Evolutionary conservation across 2,113 vertebrate genomes (phyloP).

Genomic region (Nanorana parkeri): DNA sequence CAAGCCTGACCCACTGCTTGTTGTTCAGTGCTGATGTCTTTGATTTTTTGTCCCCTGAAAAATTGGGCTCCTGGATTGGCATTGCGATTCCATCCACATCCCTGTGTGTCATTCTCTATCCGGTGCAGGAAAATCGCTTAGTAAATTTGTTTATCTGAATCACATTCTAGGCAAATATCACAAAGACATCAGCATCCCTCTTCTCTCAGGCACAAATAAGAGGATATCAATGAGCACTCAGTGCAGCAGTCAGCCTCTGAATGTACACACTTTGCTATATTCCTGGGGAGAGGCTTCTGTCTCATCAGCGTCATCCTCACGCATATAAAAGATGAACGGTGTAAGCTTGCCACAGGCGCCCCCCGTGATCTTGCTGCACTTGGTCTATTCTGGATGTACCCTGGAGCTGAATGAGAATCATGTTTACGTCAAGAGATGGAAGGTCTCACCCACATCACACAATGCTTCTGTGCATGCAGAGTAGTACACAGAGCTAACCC

Average conservation of each 20-base stretch:
- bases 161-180: not conserved
- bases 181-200: not conserved
- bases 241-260: not conserved
- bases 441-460: conserved; percentile 15
- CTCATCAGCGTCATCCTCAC: conserved; percentile 33
- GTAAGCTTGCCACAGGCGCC: not conserved
- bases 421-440: conserved; percentile 35
- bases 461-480: not conserved
- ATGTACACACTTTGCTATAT: not conserved
- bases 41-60: conserved; percentile 76
- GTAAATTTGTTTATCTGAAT: not conserved
- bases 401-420: conserved; percentile 32
- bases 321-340: not conserved
- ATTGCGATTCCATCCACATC: conserved; percentile 71
- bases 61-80: conserved; percentile 75
- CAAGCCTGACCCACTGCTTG: conserved; percentile 82
- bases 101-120: conserved; percentile 58
- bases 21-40: conserved; percentile 68
- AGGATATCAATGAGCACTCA: not conserved
- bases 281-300: conserved; percentile 22
- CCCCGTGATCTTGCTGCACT: conserved; percentile 16
- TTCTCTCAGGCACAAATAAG: not conserved
- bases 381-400: conserved; percentile 47
- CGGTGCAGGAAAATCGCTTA: not conserved
- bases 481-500: not conserved